These are phyloP conservation scores for Chrysomela aeneicollis DNA, from an alignment of 2,888 invertebrate genomes.

Conservation along the genomic window DNA sequence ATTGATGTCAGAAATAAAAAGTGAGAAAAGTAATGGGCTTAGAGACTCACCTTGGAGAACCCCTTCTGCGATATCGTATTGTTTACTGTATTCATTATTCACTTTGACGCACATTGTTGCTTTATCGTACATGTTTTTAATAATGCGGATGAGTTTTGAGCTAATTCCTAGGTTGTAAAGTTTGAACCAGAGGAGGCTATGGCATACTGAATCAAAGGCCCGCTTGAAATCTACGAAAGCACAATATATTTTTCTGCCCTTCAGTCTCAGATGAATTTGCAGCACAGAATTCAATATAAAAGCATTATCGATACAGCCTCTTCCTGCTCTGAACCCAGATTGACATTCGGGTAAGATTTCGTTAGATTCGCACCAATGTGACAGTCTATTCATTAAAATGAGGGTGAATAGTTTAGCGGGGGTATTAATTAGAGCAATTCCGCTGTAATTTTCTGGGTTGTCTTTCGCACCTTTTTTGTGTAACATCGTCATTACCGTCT, in stretches of 20 bases:
- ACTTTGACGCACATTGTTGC: constrained; percentile 6
- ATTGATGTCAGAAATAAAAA: constrained; percentile 17
- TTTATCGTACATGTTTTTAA: not conserved
- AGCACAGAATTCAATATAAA: not conserved
- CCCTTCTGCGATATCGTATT: not conserved
- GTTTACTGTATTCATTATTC: not conserved
- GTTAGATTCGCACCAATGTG: not conserved
- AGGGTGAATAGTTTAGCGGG: constrained; percentile 11
- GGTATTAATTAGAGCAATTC: constrained; percentile 9
- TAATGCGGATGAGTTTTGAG: not conserved
- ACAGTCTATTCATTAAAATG: constrained; percentile 1
- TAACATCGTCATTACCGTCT: not conserved
- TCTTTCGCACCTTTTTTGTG: constrained; percentile 1
- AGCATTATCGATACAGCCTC: not conserved
- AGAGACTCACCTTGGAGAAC: constrained; percentile 13
- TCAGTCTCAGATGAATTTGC: not conserved
- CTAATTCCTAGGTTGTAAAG: not conserved
- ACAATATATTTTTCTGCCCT: constrained; percentile 1
- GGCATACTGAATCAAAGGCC: not conserved
- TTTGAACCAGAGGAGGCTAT: constrained; percentile 1
- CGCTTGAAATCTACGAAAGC: constrained; percentile 6
- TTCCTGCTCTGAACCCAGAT: not conserved
- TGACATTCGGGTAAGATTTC: constrained; percentile 1
- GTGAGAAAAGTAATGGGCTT: constrained; percentile 12
- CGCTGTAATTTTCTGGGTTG: constrained; percentile 10